Percentiles rank a stretch among this genome's conserved stretches.
phyloP scores from a whole-genome alignment of 2,888 invertebrate species.

The Melanophora roralis region DNA sequence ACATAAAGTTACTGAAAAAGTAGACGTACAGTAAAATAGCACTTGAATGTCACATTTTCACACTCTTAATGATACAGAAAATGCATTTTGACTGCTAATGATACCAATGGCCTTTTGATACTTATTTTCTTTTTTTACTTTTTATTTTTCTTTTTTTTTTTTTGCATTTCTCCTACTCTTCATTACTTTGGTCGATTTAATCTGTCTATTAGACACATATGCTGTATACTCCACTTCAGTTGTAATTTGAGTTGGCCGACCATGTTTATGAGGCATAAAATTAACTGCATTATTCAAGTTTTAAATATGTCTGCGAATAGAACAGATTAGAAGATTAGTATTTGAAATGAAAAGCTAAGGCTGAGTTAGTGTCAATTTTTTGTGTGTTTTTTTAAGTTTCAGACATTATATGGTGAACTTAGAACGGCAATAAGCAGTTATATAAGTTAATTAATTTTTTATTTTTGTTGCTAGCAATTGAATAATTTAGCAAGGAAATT shows the following conservation, averaged over 20 bases:
- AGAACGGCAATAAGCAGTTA: too few species aligned
- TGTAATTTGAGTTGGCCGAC: slow-evolving; percentile 25
- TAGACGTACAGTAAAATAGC: slow-evolving; percentile 15
- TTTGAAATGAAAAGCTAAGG: background rate
- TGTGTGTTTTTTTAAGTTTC: too few species aligned
- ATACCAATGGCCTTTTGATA: slow-evolving; percentile 26
- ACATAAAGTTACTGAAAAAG: slow-evolving; percentile 8
- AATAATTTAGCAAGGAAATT: too few species aligned
- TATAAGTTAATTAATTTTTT: too few species aligned
- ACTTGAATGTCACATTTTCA: slow-evolving; percentile 81
- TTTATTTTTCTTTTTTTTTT: background rate
- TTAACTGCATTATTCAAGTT: slow-evolving; percentile 47
- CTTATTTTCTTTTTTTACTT: slow-evolving; percentile 19
- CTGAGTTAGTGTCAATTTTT: background rate
- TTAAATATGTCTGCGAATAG: slow-evolving; percentile 5
- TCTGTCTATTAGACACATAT: slow-evolving; percentile 41
- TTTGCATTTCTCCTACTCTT: slow-evolving; percentile 33
- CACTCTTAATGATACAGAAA: slow-evolving; percentile 92
- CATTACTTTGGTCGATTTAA: slow-evolving; percentile 50
- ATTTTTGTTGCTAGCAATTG: too few species aligned
- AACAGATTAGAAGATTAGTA: background rate
- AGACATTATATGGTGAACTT: too few species aligned
- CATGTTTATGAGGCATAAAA: slow-evolving; percentile 58
- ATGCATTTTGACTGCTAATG: slow-evolving; percentile 79
- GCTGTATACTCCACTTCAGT: background rate